These are phyloP conservation scores for Podarcis muralis DNA, from an alignment of 2,113 vertebrate genomes.

Conservation along the genomic window DNA sequence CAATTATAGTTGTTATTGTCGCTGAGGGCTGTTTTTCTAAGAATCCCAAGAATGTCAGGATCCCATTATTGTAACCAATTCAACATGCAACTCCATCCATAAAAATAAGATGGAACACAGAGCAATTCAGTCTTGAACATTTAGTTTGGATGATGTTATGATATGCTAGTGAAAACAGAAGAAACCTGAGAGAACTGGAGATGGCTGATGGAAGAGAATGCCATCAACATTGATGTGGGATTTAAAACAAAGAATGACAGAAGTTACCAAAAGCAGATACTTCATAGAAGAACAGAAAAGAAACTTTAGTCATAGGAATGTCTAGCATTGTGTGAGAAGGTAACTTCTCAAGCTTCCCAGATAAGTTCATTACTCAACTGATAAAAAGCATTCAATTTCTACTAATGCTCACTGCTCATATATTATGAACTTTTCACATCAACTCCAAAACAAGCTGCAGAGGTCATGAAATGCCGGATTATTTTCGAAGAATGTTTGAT, in stretches of 20 bases:
- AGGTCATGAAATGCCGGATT: too few relatives aligned
- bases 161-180: not conserved
- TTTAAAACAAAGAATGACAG: not conserved
- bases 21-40: too few relatives aligned
- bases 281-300: not conserved
- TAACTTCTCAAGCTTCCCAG: too few relatives aligned
- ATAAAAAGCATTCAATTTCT: not conserved
- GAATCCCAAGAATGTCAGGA: too few relatives aligned
- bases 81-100: too few relatives aligned
- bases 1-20: too few relatives aligned
- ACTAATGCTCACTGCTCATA: not conserved
- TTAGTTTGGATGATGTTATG: too few relatives aligned
- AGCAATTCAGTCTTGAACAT: too few relatives aligned
- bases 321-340: not conserved
- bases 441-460: not conserved
- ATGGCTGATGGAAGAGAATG: not conserved
- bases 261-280: not conserved
- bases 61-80: too few relatives aligned
- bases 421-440: not conserved
- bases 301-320: not conserved
- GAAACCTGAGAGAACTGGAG: not conserved
- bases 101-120: too few relatives aligned
- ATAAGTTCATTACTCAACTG: not conserved
- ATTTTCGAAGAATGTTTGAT: not conserved
- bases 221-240: too few relatives aligned